These are phyloP conservation scores for Adela reaumurella DNA, from an alignment of 2,888 invertebrate species.

Conservation along the genomic window DNA sequence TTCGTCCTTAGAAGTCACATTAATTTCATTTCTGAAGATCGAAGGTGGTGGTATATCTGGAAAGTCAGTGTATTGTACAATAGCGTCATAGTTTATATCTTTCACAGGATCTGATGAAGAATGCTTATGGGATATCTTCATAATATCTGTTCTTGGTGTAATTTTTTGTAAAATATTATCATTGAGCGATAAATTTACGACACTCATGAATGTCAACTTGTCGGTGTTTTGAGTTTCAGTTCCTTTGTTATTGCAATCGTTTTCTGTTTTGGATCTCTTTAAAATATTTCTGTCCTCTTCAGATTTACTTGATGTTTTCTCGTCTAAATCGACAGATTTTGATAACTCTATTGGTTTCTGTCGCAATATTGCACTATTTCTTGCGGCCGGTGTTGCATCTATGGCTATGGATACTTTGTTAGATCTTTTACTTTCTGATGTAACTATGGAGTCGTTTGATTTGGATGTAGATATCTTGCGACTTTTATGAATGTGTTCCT, in stretches of 20 bases:
- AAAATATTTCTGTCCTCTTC: slow-evolving; percentile 23
- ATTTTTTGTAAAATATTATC: slow-evolving; percentile 20
- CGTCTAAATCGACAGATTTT: slow-evolving; percentile 56
- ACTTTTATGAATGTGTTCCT: slow-evolving; percentile 21
- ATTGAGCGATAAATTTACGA: slow-evolving; percentile 27
- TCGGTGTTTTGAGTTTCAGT: slow-evolving; percentile 10
- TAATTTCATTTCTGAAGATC: slow-evolving; percentile 60
- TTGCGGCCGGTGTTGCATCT: slow-evolving; percentile 73
- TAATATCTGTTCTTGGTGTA: slow-evolving; percentile 21
- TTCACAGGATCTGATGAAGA: slow-evolving; percentile 67
- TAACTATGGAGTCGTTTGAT: slow-evolving; percentile 44
- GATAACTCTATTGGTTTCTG: slow-evolving; percentile 75
- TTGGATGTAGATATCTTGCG: slow-evolving; percentile 28
- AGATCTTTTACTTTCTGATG: slow-evolving; percentile 44
- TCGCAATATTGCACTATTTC: slow-evolving; percentile 67
- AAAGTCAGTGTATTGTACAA: slow-evolving; percentile 22
- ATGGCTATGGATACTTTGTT: slow-evolving; percentile 73
- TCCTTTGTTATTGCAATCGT: slow-evolving; percentile 20
- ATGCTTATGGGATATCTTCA: slow-evolving; percentile 61
- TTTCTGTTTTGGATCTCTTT: slow-evolving; percentile 41
- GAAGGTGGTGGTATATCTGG: slow-evolving; percentile 39
- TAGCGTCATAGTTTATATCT: slow-evolving; percentile 47
- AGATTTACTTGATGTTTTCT: slow-evolving; percentile 26
- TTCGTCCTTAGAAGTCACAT: slow-evolving; percentile 72
- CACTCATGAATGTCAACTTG: slow-evolving; percentile 32